Evolutionary conservation across 92 coral and sea anemone genomes (phyloP).

Genomic region (Pocillopora meandrina): DNA sequence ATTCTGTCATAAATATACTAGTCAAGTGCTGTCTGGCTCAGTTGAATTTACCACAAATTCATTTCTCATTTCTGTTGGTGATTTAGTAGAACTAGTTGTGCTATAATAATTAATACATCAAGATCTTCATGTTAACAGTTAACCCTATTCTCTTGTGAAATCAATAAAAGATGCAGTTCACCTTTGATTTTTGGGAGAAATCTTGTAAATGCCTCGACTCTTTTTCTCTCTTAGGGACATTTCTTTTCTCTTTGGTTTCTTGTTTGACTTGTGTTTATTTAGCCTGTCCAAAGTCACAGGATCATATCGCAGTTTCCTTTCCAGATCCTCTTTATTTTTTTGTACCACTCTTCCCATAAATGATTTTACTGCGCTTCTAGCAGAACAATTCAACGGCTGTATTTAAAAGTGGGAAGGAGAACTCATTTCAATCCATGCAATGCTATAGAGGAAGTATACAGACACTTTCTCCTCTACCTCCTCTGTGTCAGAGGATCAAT

Average conservation of each 20-base stretch:
- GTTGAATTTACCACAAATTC: too few species aligned
- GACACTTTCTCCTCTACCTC: too few species aligned
- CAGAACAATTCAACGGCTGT: conserved; percentile 75
- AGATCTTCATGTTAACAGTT: not conserved
- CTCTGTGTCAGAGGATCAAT: too few species aligned
- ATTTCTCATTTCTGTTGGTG: too few species aligned
- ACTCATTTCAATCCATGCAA: not conserved
- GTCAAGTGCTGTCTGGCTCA: too few species aligned
- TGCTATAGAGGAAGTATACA: too few species aligned
- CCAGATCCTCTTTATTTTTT: conserved; percentile 33
- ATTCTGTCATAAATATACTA: too few species aligned
- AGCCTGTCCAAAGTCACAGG: conserved; percentile 78
- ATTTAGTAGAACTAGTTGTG: too few species aligned
- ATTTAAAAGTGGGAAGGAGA: not conserved
- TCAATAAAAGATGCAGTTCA: not conserved
- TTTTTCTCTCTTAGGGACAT: conserved; percentile 83
- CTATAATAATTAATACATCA: not conserved
- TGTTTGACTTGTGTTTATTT: conserved; percentile 37
- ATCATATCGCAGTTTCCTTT: conserved; percentile 50
- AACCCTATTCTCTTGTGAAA: not conserved
- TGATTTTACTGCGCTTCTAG: conserved; percentile 76
- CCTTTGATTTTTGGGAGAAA: conserved; percentile 83
- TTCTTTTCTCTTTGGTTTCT: conserved; percentile 64
- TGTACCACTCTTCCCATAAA: conserved; percentile 67
- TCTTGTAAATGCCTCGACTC: conserved; percentile 71